These are phyloP conservation scores for Drosophila leonis DNA, from an alignment of 2,888 invertebrate genomes.

Conservation along the genomic window DNA sequence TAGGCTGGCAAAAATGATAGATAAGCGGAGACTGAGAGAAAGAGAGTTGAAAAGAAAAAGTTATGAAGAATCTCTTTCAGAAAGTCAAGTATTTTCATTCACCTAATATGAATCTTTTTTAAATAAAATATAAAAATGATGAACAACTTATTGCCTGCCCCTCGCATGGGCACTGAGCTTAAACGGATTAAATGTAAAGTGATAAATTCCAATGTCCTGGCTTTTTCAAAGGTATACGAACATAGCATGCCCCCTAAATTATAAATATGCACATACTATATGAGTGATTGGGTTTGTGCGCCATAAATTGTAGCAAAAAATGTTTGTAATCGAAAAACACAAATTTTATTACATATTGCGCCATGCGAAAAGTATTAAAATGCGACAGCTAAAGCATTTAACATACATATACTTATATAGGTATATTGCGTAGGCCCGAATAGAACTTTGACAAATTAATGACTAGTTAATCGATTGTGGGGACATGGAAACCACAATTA, in stretches of 20 bases:
- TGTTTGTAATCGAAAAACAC: conserved; percentile 44
- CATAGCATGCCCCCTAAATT: neutral
- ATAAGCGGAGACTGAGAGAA: too few relatives aligned
- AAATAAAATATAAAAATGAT: neutral
- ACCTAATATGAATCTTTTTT: neutral
- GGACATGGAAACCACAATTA: conserved; percentile 34
- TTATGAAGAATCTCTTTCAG: neutral
- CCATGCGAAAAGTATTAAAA: conserved; percentile 34
- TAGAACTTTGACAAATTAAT: conserved; percentile 37
- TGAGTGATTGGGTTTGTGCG: conserved; percentile 20
- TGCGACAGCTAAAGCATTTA: neutral
- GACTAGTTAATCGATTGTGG: conserved; percentile 53
- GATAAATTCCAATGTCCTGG: conserved; percentile 67
- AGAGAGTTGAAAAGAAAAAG: neutral
- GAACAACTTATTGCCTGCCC: conserved; percentile 1
- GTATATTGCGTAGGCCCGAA: too few relatives aligned
- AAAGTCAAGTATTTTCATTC: neutral
- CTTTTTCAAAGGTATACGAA: conserved; percentile 25
- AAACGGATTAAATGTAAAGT: conserved; percentile 60
- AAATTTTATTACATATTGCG: conserved; percentile 30
- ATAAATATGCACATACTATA: conserved; percentile 3
- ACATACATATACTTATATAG: neutral
- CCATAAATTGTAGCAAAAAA: conserved; percentile 61
- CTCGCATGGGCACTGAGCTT: conserved; percentile 34
- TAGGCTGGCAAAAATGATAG: neutral